These are phyloP conservation scores for Caenorhabditis sp. DNA, from an alignment of 2,888 invertebrate genomes.

Conservation along the genomic window DNA sequence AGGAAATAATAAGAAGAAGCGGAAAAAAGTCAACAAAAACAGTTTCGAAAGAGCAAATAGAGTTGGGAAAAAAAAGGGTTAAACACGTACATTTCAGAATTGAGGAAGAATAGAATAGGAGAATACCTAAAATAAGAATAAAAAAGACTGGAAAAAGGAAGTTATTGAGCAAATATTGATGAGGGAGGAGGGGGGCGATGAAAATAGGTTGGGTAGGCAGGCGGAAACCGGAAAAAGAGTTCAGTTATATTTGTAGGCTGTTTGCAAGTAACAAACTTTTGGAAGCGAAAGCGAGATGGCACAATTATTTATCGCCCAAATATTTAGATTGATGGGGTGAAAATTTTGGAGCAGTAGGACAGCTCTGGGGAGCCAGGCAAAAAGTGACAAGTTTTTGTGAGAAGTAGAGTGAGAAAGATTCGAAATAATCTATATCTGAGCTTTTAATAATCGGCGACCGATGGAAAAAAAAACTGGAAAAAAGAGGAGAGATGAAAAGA, in stretches of 20 bases:
- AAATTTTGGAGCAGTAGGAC: background rate
- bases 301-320: slow-evolving; percentile 27
- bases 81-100: slow-evolving; percentile 16
- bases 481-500: background rate
- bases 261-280: slow-evolving; percentile 35
- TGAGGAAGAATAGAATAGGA: slow-evolving; percentile 20
- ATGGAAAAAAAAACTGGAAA: slow-evolving; percentile 10
- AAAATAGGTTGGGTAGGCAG: slow-evolving; percentile 41
- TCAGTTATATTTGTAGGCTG: slow-evolving; percentile 42
- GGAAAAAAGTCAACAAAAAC: slow-evolving; percentile 41
- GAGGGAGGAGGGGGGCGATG: slow-evolving; percentile 12
- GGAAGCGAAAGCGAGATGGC: slow-evolving; percentile 24
- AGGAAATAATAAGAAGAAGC: slow-evolving; percentile 25
- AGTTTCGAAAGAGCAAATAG: slow-evolving; percentile 39
- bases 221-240: slow-evolving; percentile 48
- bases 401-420: background rate
- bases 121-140: slow-evolving; percentile 6
- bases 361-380: background rate
- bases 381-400: slow-evolving; percentile 28
- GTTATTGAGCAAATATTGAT: slow-evolving; percentile 42
- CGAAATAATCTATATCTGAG: background rate
- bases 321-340: slow-evolving; percentile 47
- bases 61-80: slow-evolving; percentile 11
- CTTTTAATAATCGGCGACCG: slow-evolving; percentile 15
- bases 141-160: slow-evolving; percentile 35